phyloP scores from a whole-genome alignment of 2,113 vertebrate genomes.

The Actenoides hombroni region DNA sequence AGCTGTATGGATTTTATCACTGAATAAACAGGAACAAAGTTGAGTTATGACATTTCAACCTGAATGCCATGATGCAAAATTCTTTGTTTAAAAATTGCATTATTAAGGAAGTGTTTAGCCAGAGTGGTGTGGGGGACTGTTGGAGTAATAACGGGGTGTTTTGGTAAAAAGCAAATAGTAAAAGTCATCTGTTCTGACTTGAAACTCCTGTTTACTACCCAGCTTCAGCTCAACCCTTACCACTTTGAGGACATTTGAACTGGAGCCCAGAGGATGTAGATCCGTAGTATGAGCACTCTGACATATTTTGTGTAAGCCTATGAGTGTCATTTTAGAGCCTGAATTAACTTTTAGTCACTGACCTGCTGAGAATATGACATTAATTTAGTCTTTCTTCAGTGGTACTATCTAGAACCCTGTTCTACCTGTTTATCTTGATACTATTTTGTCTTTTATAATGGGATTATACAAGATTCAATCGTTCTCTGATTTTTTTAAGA shows the following conservation, averaged over 20 bases:
- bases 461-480: neutral
- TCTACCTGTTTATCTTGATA: neutral
- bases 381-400: neutral
- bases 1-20: neutral
- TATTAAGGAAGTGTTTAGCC: neutral
- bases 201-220: neutral
- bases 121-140: neutral
- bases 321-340: rapidly evolving
- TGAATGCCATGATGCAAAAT: neutral
- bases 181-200: neutral
- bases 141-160: neutral
- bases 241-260: neutral
- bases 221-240: neutral
- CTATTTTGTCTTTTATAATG: neutral
- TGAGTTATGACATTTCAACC: neutral
- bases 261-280: neutral
- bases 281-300: neutral
- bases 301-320: neutral
- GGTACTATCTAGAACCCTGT: neutral
- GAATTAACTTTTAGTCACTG: neutral
- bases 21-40: neutral
- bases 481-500: neutral
- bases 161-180: neutral
- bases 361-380: neutral
- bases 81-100: neutral